Evolutionary conservation across 2,888 invertebrate genomes (phyloP).

Genomic region (Teleiodes luculella): DNA sequence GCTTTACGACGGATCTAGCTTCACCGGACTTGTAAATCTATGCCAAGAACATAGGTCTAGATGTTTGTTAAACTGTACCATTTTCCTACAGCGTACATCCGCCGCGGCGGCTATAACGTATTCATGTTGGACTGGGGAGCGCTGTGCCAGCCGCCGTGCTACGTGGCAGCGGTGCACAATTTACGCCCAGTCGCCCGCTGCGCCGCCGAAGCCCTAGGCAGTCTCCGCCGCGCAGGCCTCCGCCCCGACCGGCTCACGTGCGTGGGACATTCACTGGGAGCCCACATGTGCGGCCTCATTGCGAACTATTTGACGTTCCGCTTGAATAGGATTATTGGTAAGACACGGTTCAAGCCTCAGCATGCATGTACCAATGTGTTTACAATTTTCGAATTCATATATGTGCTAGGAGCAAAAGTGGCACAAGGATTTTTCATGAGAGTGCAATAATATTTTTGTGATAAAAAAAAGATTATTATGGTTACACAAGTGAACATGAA

Average conservation of each 20-base stretch:
- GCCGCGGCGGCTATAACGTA: conserved; percentile 86
- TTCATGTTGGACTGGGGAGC: conserved; percentile 88
- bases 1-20: no score
- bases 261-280: conserved; percentile 87
- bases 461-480: no score
- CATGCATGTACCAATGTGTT: no score
- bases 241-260: conserved; percentile 83
- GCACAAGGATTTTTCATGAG: no score
- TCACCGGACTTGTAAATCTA: no score
- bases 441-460: no score
- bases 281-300: conserved; percentile 87
- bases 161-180: conserved; percentile 87
- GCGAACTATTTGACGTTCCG: conserved; percentile 85
- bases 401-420: no score
- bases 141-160: conserved; percentile 83
- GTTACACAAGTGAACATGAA: no score
- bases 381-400: no score
- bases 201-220: conserved; percentile 81
- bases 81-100: conserved; percentile 82
- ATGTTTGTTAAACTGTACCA: no score
- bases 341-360: no score
- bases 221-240: conserved; percentile 81
- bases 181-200: conserved; percentile 85
- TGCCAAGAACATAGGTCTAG: no score
- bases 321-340: conserved; percentile 85